Percentiles rank a stretch among this genome's conserved stretches.
These are phyloP conservation scores for Acanthosepion esculentum DNA, from an alignment of 2,888 invertebrate genomes.

Conservation along the genomic window DNA sequence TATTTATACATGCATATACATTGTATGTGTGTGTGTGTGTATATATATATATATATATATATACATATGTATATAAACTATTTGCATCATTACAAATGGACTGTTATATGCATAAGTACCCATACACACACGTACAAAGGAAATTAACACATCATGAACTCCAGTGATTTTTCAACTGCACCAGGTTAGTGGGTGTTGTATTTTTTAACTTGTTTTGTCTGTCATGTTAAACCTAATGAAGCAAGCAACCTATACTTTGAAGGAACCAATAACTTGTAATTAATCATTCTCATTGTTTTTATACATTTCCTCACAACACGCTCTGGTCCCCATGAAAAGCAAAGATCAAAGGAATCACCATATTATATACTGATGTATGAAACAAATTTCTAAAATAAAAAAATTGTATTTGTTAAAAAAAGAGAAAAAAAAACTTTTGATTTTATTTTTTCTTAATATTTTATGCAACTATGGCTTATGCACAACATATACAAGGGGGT, in stretches of 20 bases:
- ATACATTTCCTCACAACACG: not conserved
- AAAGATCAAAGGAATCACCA: not conserved
- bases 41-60: not conserved
- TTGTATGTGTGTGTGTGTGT: not conserved
- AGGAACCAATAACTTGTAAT: not conserved
- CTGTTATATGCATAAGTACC: too few species aligned
- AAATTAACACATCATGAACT: not conserved
- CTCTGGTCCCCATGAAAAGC: too few species aligned
- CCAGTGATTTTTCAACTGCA: not conserved
- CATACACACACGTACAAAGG: not conserved
- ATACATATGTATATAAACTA: not conserved
- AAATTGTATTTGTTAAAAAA: not conserved
- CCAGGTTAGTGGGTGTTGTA: conserved; percentile 16
- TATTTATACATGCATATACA: not conserved
- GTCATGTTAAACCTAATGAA: not conserved
- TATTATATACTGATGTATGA: not conserved
- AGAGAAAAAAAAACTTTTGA: not conserved
- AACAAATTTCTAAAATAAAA: conserved; percentile 8
- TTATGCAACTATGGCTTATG: too few species aligned
- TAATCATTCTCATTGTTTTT: conserved; percentile 7
- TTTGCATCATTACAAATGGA: too few species aligned
- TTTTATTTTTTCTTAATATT: too few species aligned
- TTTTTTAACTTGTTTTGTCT: not conserved
- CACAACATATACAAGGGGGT: too few species aligned
- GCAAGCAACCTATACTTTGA: not conserved